Evolutionary conservation across 1,140 invertebrate genomes (phyloP).

Genomic region (Vollenhovia emeryi): DNA sequence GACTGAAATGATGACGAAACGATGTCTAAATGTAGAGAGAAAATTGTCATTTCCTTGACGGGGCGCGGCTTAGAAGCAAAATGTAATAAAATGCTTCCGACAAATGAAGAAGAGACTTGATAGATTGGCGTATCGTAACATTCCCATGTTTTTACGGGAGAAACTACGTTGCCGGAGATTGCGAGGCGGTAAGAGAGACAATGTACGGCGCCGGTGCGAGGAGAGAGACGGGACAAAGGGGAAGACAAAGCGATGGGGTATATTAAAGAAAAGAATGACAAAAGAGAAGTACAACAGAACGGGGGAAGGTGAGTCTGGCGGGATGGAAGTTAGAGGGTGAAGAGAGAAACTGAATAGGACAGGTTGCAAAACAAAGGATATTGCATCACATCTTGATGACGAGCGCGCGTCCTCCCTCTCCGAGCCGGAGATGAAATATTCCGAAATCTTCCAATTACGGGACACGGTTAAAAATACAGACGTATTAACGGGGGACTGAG

Average conservation of each 20-base stretch:
- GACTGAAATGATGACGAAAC: neutral
- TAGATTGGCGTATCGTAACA: conserved; percentile 45
- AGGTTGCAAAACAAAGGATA: conserved; percentile 29
- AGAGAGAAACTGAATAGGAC: neutral
- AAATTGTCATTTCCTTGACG: conserved; percentile 12
- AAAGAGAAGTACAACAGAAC: conserved; percentile 14
- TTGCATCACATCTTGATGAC: conserved; percentile 7
- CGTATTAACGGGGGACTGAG: too few species aligned
- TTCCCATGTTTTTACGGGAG: conserved; percentile 39
- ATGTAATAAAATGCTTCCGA: conserved; percentile 30
- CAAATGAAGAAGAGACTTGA: conserved; percentile 30
- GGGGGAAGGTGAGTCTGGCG: conserved; percentile 26
- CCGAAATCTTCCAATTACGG: neutral
- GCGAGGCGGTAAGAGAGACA: neutral
- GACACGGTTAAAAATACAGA: neutral
- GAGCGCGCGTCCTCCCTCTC: neutral
- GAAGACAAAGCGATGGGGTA: conserved; percentile 20
- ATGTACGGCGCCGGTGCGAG: neutral
- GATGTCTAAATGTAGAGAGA: conserved; percentile 20
- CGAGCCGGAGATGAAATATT: conserved; percentile 7
- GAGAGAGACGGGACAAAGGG: conserved; percentile 1
- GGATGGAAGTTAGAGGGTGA: conserved; percentile 8
- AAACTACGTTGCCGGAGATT: conserved; percentile 18
- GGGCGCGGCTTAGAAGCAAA: conserved; percentile 16
- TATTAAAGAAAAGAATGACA: conserved; percentile 35